A percentile compares a stretch with the other conserved stretches of the same genome.
These are phyloP conservation scores for Trimorus sp. DNA, from an alignment of 2,888 invertebrate genomes.

Conservation along the genomic window DNA sequence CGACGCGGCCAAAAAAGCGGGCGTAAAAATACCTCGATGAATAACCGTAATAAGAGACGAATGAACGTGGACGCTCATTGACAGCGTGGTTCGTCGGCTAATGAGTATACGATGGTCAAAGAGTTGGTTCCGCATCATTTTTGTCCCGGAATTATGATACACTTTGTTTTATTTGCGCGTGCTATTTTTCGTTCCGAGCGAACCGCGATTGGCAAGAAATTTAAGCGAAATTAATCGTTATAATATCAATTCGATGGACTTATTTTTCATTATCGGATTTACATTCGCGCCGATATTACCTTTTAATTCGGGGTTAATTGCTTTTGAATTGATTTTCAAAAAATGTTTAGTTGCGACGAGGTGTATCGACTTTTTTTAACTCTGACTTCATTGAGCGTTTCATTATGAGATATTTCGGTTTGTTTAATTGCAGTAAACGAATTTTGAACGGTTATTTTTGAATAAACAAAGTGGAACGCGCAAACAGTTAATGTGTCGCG, in stretches of 20 bases:
- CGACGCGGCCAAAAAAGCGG: slow-evolving; percentile 17
- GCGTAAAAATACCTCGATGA: slow-evolving; percentile 45
- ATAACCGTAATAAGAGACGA: slow-evolving; percentile 40
- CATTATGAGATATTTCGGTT: too few species aligned
- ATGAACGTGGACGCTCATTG: slow-evolving; percentile 34
- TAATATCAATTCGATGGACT: slow-evolving; percentile 24
- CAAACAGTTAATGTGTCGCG: background rate
- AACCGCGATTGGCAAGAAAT: slow-evolving; percentile 20
- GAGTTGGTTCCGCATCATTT: slow-evolving; percentile 32
- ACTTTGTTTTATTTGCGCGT: slow-evolving; percentile 36
- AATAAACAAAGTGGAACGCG: too few species aligned
- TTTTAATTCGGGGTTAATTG: slow-evolving; percentile 19
- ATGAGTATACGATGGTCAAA: slow-evolving; percentile 46
- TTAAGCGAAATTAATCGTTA: slow-evolving; percentile 31
- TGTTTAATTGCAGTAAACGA: too few species aligned
- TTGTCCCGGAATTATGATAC: slow-evolving; percentile 30
- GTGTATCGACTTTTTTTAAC: too few species aligned
- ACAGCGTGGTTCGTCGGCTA: slow-evolving; percentile 29
- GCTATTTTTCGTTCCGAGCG: slow-evolving; percentile 2
- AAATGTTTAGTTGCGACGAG: too few species aligned
- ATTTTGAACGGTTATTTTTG: too few species aligned
- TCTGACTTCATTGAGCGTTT: too few species aligned
- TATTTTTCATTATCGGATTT: slow-evolving; percentile 16
- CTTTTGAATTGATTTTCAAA: slow-evolving; percentile 4
- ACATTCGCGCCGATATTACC: background rate